These are phyloP conservation scores for Ecliptopera silaceata DNA, from an alignment of 2,888 invertebrate genomes.

Conservation along the genomic window DNA sequence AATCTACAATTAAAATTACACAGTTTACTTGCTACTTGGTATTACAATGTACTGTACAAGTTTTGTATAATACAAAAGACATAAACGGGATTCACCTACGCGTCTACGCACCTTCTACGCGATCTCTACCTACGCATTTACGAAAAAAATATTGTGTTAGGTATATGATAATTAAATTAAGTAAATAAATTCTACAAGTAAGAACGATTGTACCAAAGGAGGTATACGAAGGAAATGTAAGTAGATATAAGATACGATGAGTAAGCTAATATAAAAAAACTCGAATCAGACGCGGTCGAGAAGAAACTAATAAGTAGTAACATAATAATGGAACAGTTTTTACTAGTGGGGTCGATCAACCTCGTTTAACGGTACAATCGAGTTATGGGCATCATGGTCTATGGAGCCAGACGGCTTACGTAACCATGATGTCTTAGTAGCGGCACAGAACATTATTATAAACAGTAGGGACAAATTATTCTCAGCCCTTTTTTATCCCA, in stretches of 20 bases:
- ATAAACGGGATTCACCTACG: background rate
- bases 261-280: background rate
- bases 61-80: background rate
- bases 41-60: too few species aligned
- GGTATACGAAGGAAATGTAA: too few species aligned
- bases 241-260: too few species aligned
- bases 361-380: constrained; percentile 61
- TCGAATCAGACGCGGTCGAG: constrained; percentile 4
- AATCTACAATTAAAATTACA: too few species aligned
- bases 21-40: too few species aligned
- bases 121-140: too few species aligned
- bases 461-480: background rate
- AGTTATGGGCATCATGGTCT: constrained; percentile 45
- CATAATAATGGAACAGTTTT: constrained; percentile 36
- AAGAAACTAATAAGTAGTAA: background rate
- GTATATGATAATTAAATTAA: too few species aligned
- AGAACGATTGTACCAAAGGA: too few species aligned
- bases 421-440: constrained; percentile 25
- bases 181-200: too few species aligned
- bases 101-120: background rate
- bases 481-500: background rate
- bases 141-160: too few species aligned
- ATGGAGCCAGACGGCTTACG: constrained; percentile 32
- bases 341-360: constrained; percentile 66
- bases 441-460: constrained; percentile 26